Conservation (phyloP, 2,797 vertebrate genomes). For the Pseudochaenichthys georgianus region DNA sequence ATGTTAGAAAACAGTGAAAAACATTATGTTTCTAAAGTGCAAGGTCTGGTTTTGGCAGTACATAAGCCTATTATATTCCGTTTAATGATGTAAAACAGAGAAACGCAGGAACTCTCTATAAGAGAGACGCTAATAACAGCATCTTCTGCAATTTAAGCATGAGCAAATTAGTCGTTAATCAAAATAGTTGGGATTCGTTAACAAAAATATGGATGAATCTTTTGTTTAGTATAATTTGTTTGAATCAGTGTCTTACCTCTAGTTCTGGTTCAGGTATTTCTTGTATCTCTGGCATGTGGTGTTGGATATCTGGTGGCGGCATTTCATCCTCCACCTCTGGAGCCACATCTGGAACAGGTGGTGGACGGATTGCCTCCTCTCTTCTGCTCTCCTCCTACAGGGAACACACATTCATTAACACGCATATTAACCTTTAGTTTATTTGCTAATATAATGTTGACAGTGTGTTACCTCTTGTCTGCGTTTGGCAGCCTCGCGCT, state of each 20-base stretch:
- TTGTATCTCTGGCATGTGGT: conserved; percentile 47
- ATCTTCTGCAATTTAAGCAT: no score
- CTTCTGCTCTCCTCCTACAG: conserved; percentile 65
- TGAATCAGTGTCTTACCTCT: conserved; percentile 42
- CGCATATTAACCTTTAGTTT: accelerated
- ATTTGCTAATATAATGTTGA: background rate
- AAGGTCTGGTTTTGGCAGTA: no score
- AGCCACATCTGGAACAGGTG: conserved; percentile 48
- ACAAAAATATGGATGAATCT: background rate
- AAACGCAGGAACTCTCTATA: no score
- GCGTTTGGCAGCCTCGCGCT: conserved; percentile 74
- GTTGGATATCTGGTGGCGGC: conserved; percentile 41
- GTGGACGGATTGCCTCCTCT: conserved; percentile 58
- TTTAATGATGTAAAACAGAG: no score
- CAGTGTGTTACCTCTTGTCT: conserved; percentile 73
- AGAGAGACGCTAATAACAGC: no score
- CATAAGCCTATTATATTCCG: no score
- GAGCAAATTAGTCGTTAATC: no score
- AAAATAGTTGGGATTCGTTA: no score
- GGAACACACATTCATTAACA: background rate
- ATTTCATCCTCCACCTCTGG: conserved; percentile 6
- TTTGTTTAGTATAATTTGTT: conserved; percentile 3
- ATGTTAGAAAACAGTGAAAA: no score
- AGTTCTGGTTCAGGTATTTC: conserved; percentile 26
- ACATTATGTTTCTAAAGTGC: no score